These are phyloP conservation scores for Brachionus rubens DNA, from an alignment of 1,140 invertebrate species.

Conservation along the genomic window DNA sequence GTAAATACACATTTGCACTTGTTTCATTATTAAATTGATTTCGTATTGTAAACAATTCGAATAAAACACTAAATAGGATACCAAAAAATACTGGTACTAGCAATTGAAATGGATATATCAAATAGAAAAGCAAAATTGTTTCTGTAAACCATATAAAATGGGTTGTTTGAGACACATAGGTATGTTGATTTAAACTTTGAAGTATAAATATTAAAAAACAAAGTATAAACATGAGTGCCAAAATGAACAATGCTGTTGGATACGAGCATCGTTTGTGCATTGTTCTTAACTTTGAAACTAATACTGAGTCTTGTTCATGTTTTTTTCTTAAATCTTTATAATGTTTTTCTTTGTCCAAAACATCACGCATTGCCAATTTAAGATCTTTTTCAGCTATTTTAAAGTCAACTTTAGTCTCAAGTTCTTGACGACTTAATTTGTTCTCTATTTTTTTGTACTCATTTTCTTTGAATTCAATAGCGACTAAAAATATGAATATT, in stretches of 20 bases:
- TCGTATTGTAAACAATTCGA: not conserved
- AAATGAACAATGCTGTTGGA: not conserved
- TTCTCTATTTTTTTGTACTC: conserved; percentile 23
- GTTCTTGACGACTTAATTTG: not conserved
- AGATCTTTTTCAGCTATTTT: conserved; percentile 43
- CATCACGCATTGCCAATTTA: conserved; percentile 20
- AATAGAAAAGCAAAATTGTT: not conserved
- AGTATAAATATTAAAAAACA: not conserved
- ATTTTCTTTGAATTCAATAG: conserved; percentile 9
- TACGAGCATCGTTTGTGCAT: not conserved
- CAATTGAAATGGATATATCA: conserved; percentile 43
- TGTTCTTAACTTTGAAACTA: not conserved
- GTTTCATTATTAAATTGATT: conserved; percentile 11
- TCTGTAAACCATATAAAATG: conserved; percentile 25
- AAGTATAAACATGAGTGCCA: not conserved
- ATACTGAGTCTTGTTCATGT: not conserved
- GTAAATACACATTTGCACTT: not conserved
- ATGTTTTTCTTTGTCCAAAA: conserved; percentile 9
- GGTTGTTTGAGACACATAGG: conserved; percentile 6
- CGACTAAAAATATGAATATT: conserved; percentile 4
- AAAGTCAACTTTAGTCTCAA: conserved; percentile 22
- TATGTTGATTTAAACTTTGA: not conserved
- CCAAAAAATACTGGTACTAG: not conserved
- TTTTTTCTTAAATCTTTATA: conserved; percentile 18
- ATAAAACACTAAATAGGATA: not conserved